Evolutionary conservation across 2,797 vertebrate species (phyloP), one percentile per base, ranked within the genome.

Genomic region (Hydrophis major): DNA sequence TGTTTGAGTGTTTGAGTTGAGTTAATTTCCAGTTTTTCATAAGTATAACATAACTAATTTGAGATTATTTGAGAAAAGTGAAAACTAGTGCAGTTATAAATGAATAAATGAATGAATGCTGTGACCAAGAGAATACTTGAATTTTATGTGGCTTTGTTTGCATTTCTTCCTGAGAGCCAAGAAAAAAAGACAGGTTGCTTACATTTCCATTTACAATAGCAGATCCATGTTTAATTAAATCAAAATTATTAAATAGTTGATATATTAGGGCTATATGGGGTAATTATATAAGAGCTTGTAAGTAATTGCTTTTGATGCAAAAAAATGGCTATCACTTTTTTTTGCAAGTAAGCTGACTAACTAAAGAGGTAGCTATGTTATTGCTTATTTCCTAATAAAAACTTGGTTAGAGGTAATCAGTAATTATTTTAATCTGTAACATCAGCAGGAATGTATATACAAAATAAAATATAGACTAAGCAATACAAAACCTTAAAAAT

Each of bases 401-500:
- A 95, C 47, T 96, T 92, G 69, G 89, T 92, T 94, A 91, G 10
- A 92, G 66, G 61, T 95, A 95, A 96, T 94, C 1, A 42, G 95
- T 91, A 92, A 90, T 93, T 92, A 89, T 89, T 96, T 95, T 94
- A 96, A 96, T 92, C 90, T 94, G 86, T 42, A 95, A 60, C 88
- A 94, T 93, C 63, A 93, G 16, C 89, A 96, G 89, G 93, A 96
- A 95, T 92, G 93, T 95, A 95, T 91, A 93, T 95, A 91, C 90
- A 93, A 63, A 96, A 90, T 74, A 92, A 66, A n/a, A 95, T 22
- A 16, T 63, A 95, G 86, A 92, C 60, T 90, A 89, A 94, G 89
- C 86, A 92, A 94, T 95, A 86, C 96, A 94, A 96, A 96, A 95
- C 95, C 93, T 90, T 91, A 96, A 95, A 93, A 95, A 95, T 95